phyloP scores from a whole-genome alignment of 2,113 vertebrate species.

The Crotalus viridis region DNA sequence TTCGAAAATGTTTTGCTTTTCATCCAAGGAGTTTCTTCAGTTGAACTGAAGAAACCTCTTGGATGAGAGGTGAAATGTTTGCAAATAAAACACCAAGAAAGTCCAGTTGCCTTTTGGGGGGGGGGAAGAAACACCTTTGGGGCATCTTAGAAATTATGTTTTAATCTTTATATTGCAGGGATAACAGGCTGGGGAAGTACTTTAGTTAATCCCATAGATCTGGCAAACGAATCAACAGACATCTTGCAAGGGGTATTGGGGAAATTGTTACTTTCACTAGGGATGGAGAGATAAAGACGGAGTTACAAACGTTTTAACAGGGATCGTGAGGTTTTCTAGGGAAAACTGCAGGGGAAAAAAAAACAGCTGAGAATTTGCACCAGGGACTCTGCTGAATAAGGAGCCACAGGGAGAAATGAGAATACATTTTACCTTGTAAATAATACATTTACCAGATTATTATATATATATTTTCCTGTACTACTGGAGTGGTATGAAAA shows the following conservation, averaged over 20 bases:
- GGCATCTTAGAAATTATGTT: neutral
- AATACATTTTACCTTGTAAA: neutral
- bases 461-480: neutral
- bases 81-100: no score
- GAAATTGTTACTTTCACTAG: neutral
- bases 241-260: neutral
- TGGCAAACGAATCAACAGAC: neutral
- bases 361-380: neutral
- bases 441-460: neutral
- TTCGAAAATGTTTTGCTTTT: no score
- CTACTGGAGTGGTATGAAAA: neutral
- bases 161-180: neutral
- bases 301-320: neutral
- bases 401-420: neutral
- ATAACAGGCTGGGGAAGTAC: neutral
- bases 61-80: no score
- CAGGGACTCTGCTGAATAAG: neutral
- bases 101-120: no score
- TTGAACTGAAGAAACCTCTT: neutral
- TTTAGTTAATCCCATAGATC: neutral
- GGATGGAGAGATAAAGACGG: neutral
- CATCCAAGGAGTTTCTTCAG: neutral
- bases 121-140: no score
- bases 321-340: neutral
- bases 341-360: neutral